Base-by-base conservation (phyloP, 2,888 invertebrate species). In the Dinocampus coccinellae region DNA sequence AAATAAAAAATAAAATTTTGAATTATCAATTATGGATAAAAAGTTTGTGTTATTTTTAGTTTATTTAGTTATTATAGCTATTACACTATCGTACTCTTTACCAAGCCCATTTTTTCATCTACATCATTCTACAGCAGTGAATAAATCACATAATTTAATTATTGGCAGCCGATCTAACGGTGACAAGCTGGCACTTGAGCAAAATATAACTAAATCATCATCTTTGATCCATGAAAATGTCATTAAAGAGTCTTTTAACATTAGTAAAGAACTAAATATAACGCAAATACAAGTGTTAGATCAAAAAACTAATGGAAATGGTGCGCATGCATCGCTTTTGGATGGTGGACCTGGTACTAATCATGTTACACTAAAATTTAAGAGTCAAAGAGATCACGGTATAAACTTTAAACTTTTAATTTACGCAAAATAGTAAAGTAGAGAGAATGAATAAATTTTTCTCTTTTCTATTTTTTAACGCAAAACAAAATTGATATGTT, bases 381-480 rank as follows among this genome's bases (percentile, higher is more conserved):
- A 88, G 76, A 89, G 90, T 24, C 85, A 88, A 73, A 82, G 88
- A 16, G 83, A 88, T 20, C 83, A 85, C 55, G 84, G 88, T 22
- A 86, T 90, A 72, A 88, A 89, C 75, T 90, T 89, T 74, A 64
- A 87, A 16, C 82, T 90, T 11, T 85, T 88, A 61, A 74, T 90
- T 42, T 90, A 87, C 78, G 88, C 77, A 11, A 73, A 73, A 61
- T 29, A 72, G 47, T 16, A 6, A 16, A 16, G 29, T 4, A n/a
- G n/a, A n/a, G n/a, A n/a, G n/a, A n/a, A n/a, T n/a, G n/a, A n/a
- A n/a, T n/a, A n/a, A n/a, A n/a, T n/a, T n/a, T n/a, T n/a, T n/a
- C n/a, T n/a, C n/a, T n/a, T n/a, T n/a, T n/a, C n/a, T n/a, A n/a
- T n/a, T n/a, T n/a, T n/a, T n/a, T n/a, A n/a, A n/a, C n/a, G n/a